A percentile compares a stretch with the other conserved stretches of the same genome.
Evolutionary conservation across 2,113 vertebrate genomes (phyloP).

Genomic region (Leiothrix lutea): DNA sequence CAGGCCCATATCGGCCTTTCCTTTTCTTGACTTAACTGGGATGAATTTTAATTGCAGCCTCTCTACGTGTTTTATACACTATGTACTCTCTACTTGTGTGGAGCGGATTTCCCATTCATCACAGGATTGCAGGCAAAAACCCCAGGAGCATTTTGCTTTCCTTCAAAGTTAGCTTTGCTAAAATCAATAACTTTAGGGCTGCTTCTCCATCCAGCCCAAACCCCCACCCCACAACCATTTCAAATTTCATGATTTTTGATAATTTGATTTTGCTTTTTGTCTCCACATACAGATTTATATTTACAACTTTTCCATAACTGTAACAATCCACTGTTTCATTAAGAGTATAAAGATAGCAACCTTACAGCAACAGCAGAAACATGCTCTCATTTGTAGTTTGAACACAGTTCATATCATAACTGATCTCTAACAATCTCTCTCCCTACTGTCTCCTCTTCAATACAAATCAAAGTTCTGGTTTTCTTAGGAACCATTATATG

Average conservation of each 20-base stretch:
- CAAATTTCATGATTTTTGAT: slow-evolving; percentile 9
- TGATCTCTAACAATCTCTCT: background rate
- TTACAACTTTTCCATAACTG: background rate
- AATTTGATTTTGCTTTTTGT: background rate
- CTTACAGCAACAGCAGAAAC: background rate
- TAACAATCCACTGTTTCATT: background rate
- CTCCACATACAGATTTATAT: background rate
- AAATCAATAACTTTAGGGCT: slow-evolving; percentile 65
- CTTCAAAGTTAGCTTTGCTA: slow-evolving; percentile 69
- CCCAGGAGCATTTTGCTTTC: slow-evolving; percentile 63
- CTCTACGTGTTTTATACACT: slow-evolving; percentile 51
- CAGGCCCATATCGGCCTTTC: slow-evolving; percentile 68
- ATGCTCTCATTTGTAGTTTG: background rate
- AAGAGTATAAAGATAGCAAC: background rate
- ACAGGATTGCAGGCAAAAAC: slow-evolving; percentile 66
- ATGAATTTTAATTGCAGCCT: slow-evolving; percentile 72
- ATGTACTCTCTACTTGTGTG: slow-evolving; percentile 61
- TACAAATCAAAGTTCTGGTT: background rate
- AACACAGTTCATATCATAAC: background rate
- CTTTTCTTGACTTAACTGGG: slow-evolving; percentile 70
- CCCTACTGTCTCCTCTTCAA: background rate
- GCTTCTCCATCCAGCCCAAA: slow-evolving; percentile 1
- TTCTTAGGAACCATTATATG: background rate
- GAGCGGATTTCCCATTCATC: slow-evolving; percentile 74
- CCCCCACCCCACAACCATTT: background rate